A percentile compares a stretch with the other conserved stretches of the same genome.
phyloP scores from a whole-genome alignment of 2,888 invertebrate genomes.

The Panzeria rudis region DNA sequence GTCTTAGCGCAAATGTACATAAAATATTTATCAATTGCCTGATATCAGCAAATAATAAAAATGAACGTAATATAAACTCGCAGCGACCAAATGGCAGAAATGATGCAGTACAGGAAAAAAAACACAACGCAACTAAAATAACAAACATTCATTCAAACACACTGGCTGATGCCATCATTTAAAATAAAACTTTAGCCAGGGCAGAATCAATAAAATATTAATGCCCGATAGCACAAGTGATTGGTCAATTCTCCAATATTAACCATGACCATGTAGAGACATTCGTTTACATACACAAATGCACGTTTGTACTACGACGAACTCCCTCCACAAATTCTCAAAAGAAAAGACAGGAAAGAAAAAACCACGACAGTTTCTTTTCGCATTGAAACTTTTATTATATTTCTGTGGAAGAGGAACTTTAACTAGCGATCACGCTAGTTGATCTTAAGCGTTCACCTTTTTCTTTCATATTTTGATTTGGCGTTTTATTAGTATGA shows the following conservation, averaged over 20 bases:
- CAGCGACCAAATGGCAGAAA: constrained; percentile 59
- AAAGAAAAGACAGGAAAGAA: constrained; percentile 5
- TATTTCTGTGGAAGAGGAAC: constrained; percentile 61
- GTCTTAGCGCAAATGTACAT: constrained; percentile 70
- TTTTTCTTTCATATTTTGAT: constrained; percentile 52
- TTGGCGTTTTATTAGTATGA: constrained; percentile 10
- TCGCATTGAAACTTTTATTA: constrained; percentile 34
- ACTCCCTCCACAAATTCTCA: constrained; percentile 58
- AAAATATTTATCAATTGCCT: constrained; percentile 76
- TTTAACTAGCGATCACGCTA: constrained; percentile 58
- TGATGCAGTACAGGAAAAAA: constrained; percentile 26
- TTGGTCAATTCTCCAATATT: constrained; percentile 76
- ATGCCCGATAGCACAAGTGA: constrained; percentile 80
- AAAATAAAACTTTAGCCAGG: constrained; percentile 70
- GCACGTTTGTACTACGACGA: constrained; percentile 12
- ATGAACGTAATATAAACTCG: constrained; percentile 64
- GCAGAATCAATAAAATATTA: constrained; percentile 78
- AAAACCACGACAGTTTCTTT: constrained; percentile 36
- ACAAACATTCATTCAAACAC: constrained; percentile 47
- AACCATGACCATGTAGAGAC: constrained; percentile 60
- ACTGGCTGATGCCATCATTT: constrained; percentile 71
- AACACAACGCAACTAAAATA: constrained; percentile 45
- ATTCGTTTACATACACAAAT: constrained; percentile 5
- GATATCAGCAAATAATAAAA: constrained; percentile 75
- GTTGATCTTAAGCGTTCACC: constrained; percentile 66